Base-by-base conservation (phyloP, 35 echinoderm and acorn worm species). In the Heliocidaris tuberculata region DNA sequence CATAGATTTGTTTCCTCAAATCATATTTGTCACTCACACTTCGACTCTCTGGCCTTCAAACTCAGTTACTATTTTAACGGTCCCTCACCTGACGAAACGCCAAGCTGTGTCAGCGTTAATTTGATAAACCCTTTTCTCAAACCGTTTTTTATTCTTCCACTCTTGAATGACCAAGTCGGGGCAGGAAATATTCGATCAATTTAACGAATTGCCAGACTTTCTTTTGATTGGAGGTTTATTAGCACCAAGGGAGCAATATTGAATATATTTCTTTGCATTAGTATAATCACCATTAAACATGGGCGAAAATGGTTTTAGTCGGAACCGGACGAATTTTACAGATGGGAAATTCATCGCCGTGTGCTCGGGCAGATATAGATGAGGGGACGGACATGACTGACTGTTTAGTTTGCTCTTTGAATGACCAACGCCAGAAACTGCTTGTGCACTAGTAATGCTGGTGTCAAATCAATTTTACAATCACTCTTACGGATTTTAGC, bases 1-100 rank as follows among this genome's bases (percentile, higher is more conserved):
- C 87, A 89, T 89, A 48, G 47, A 89, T 89, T 48, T 32, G 87
- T 89, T 89, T 89, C 87, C 31, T 32, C 87, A 17, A 89, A 89
- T 89, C 47, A 47, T 13, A 47, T 32, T 89, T 89, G 87, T 89
- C 87, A 47, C 17, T 89, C 47, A 89, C 87, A 89, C 87, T 89
- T 89, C 65, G 35, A 48, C 19, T 47, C 87, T 47, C 17, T 9
- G 65, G 65, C 65, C 65, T 78, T 78, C 65, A 78, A 78, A 78
- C 65, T 78, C 65, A 7, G 21, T 78, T 78, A 78, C 65, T 78
- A 78, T 78, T 78, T 27, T 42, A 42, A n/a, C 21, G 21, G 65
- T 19, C 15, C 27, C 65, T 5, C 65, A 78, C 65, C 65, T 78
- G 65, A 78, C 65, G 65, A 78, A 78, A 78, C 27, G 65, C 27